phyloP scores from a whole-genome alignment of 2,113 vertebrate genomes.

The Pipa parva region DNA sequence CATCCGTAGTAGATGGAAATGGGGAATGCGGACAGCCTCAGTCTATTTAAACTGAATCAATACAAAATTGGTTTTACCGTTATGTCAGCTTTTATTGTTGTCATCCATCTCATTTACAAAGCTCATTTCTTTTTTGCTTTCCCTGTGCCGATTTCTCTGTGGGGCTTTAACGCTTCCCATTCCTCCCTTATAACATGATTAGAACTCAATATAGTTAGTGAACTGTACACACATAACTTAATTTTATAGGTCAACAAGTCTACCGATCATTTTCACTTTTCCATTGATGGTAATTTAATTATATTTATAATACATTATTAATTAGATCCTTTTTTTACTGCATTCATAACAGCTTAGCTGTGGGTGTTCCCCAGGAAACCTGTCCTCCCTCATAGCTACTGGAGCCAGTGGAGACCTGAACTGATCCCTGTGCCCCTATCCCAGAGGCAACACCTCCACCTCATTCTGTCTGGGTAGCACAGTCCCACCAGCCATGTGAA shows the following conservation, averaged over 20 bases:
- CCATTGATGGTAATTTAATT: slow-evolving; percentile 25
- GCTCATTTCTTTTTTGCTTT: slow-evolving; percentile 4
- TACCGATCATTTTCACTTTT: slow-evolving; percentile 22
- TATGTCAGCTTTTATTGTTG: slow-evolving; percentile 26
- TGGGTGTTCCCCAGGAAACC: too few relatives aligned
- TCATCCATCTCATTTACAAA: slow-evolving; percentile 4
- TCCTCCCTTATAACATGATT: slow-evolving; percentile 31
- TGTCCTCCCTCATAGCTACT: too few relatives aligned
- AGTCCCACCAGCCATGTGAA: too few relatives aligned
- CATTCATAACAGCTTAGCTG: too few relatives aligned
- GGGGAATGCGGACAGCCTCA: too few relatives aligned
- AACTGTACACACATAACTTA: slow-evolving; percentile 30
- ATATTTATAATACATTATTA: slow-evolving; percentile 15
- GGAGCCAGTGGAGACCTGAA: too few relatives aligned
- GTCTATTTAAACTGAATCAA: too few relatives aligned
- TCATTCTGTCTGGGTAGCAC: too few relatives aligned
- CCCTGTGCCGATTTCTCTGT: slow-evolving; percentile 13
- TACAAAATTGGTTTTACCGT: slow-evolving; percentile 12
- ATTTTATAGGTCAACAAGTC: slow-evolving; percentile 28
- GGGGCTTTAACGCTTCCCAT: slow-evolving; percentile 9
- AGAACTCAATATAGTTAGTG: slow-evolving; percentile 16
- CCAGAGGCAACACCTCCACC: too few relatives aligned
- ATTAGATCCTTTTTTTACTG: slow-evolving; percentile 18
- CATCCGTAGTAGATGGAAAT: too few relatives aligned
- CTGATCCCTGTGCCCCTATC: too few relatives aligned